Conservation (phyloP, 37 sponge, comb jelly and placozoan species). For the Agelas oroides region DNA sequence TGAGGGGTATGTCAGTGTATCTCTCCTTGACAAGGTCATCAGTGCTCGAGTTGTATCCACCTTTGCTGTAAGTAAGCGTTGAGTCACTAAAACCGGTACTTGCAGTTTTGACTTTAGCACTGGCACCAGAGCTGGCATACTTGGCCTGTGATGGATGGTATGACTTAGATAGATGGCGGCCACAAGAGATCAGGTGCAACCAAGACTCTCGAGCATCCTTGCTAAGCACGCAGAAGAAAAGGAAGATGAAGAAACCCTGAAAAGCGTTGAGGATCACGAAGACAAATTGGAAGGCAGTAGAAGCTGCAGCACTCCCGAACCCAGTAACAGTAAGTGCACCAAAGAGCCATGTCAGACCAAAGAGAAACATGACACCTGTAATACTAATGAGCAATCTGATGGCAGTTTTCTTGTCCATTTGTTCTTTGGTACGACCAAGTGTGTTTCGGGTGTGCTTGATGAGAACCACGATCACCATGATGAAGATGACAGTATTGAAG, state of each 20-base stretch:
- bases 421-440: not conserved
- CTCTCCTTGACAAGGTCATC: not conserved
- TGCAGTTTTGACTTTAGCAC: not conserved
- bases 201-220: constrained; percentile 15
- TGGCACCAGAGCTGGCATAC: not conserved
- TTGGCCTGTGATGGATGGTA: constrained; percentile 13
- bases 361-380: constrained; percentile 48
- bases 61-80: not conserved
- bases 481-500: constrained; percentile 31
- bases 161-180: not conserved
- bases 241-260: constrained; percentile 30
- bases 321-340: not conserved
- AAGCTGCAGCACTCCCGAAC: not conserved
- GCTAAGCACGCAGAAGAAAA: constrained; percentile 13
- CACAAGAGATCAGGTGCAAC: not conserved
- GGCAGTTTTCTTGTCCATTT: not conserved
- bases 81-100: too few species aligned
- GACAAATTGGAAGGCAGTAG: constrained; percentile 6
- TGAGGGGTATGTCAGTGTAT: not conserved
- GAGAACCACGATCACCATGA: constrained; percentile 25
- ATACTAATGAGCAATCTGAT: constrained; percentile 36
- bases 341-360: constrained; percentile 51
- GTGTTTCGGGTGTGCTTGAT: constrained; percentile 2
- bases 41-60: not conserved
- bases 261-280: constrained; percentile 16